phyloP scores from a whole-genome alignment of 1,140 invertebrate genomes.

The Drosophila parvula region DNA sequence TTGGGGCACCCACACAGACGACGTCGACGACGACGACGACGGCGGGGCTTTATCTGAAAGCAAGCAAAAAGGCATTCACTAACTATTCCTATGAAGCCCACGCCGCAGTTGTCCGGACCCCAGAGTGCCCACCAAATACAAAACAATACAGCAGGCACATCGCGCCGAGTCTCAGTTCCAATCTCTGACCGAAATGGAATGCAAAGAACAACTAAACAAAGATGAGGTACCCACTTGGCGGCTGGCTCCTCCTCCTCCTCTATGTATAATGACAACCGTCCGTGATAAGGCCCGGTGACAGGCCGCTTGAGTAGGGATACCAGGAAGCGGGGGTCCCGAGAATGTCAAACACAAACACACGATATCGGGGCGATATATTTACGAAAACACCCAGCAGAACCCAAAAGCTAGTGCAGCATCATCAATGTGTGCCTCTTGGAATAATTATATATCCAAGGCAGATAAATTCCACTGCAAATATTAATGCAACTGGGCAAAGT shows the following conservation, averaged over 20 bases:
- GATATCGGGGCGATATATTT: slow-evolving; percentile 37
- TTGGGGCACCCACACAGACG: slow-evolving; percentile 31
- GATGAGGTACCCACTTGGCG: background rate
- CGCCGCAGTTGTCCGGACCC: slow-evolving; percentile 39
- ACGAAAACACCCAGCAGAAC: background rate
- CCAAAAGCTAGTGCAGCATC: too few relatives aligned
- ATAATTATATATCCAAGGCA: slow-evolving; percentile 7
- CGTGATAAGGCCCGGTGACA: slow-evolving; percentile 34
- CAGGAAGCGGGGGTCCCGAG: slow-evolving; percentile 43
- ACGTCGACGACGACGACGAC: slow-evolving; percentile 4
- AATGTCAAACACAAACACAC: slow-evolving; percentile 21
- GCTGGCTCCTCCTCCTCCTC: background rate
- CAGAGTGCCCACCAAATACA: slow-evolving; percentile 29
- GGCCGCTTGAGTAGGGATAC: slow-evolving; percentile 42
- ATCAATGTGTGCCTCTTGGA: too few relatives aligned
- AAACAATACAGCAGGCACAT: slow-evolving; percentile 28
- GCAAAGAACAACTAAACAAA: slow-evolving; percentile 40
- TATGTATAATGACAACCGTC: slow-evolving; percentile 20
- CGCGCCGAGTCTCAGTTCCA: background rate
- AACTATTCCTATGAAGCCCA: slow-evolving; percentile 53
- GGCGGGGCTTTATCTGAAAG: slow-evolving; percentile 34
- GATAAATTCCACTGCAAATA: slow-evolving; percentile 9
- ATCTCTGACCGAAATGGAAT: slow-evolving; percentile 36
- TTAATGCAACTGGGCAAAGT: background rate
- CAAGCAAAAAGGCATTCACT: slow-evolving; percentile 40